Evolutionary conservation across 2,113 vertebrate species (phyloP), one percentile per base, ranked within the genome.

Genomic region (Bambusicola thoracicus): DNA sequence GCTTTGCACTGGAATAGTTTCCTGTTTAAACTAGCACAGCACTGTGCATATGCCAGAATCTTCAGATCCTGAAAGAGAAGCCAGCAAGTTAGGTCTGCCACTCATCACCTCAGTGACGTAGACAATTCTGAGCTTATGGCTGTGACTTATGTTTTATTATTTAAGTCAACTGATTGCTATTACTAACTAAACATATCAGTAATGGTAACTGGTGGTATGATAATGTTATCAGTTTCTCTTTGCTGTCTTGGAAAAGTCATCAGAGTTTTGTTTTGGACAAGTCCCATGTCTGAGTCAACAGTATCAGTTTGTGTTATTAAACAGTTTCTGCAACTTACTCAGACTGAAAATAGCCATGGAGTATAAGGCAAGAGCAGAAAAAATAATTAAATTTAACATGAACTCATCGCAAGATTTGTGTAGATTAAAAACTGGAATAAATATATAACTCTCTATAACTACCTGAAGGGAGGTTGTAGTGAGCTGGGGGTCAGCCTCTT

Each of bases 361-460:
- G 15, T 46, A 56, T 40, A 63, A 89, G 88, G 61, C 2, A 10
- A 59, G 22, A 72, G 27, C 19, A 56, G 38, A 69, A 85, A 85
- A 66, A 66, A 10, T 3, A 4, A 1, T 67, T 77, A 14, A 73
- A 69, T 36, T 56, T 69, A 68, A 36, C 0, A 0, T 59, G 5
- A 76, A 76, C 11, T 22, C 5, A 19, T 62, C 76, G 18, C 7
- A 83, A 67, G n/a, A 51, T 27, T 51, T 67, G 4, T 27, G 29
- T 30, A 67, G 21, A 11, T 32, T 82, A 49, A 93, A 61, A 91
- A 43, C 6, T 34, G 6, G 59, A 80, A 20, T n/a, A n/a, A n/a
- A n/a, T n/a, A n/a, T n/a, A n/a, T n/a, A n/a, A n/a, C n/a, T n/a
- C n/a, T n/a, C n/a, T n/a, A n/a, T n/a, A n/a, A n/a, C n/a, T n/a